Evolutionary conservation across 2,797 vertebrate genomes (phyloP), one percentile per base, ranked within the genome.

Genomic region (Vultur gryphus): DNA sequence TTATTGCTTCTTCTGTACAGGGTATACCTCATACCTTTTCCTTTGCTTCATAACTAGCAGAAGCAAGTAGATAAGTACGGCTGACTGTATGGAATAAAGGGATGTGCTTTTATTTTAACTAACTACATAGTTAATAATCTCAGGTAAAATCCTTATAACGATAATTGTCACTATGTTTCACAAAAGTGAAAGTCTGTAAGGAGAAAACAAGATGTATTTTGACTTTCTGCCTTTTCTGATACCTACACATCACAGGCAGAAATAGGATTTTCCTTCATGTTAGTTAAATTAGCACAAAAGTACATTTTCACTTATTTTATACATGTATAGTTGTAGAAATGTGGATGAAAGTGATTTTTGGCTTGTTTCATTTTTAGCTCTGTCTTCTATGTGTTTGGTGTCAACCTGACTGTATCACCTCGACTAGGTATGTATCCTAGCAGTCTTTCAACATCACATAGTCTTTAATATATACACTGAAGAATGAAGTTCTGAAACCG

Each of bases 401-500:
- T 20, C 57, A 52, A 43, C 8, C 2, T 59, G 8, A 44, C 6
- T 77, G 7, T 43, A 78, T 48, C 0, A 0, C 4, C 31, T 44
- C 13, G 7, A 29, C 16, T 62, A 62, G 13, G 2, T 54, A 24
- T 55, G 9, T 70, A 73, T 75, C 54, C 37, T 26, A 70, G 9
- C 23, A 79, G 23, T 54, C 76, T 81, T 93, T 84, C 61, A 91
- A 62, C 48, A 51, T 62, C 71, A 70, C 16, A 6, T 35, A 55
- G 13, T 51, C 10, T 73, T 92, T 71, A 86, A 90, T 55, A 51
- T 33, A 66, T 31, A 64, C 13, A 72, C 14, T 8, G 10, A 90
- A 84, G 29, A 94, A 90, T 44, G 6, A 88, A 80, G 91, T 81
- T 83, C n/a, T 94, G 72, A 67, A 91, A 73, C 23, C 5, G 9